Percentiles rank a stretch among this genome's conserved stretches.
Evolutionary conservation across 1,140 invertebrate genomes (phyloP).

Genomic region (Pristionchus pacificus): DNA sequence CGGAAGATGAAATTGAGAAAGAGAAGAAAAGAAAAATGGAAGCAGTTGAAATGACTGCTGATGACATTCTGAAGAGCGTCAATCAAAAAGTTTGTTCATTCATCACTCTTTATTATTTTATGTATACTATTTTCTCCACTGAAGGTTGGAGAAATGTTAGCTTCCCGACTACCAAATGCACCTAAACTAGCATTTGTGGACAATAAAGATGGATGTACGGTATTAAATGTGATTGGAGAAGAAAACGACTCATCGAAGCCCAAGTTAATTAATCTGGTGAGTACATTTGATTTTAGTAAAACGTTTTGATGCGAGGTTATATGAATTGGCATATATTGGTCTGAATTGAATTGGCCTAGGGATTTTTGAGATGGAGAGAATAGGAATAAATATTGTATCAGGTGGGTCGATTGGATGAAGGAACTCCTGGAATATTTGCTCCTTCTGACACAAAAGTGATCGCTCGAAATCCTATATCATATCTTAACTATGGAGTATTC

Average conservation of each 20-base stretch:
- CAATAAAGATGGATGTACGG: slow-evolving; percentile 23
- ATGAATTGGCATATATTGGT: too few species aligned
- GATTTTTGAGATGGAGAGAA: too few species aligned
- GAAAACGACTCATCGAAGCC: not conserved
- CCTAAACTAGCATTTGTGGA: slow-evolving; percentile 17
- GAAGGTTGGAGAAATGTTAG: slow-evolving; percentile 11
- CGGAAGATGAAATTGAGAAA: slow-evolving; percentile 2
- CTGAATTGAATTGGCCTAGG: not conserved
- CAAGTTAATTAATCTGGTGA: too few species aligned
- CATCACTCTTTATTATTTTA: not conserved
- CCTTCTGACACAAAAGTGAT: not conserved
- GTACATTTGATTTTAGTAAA: too few species aligned
- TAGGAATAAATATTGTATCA: not conserved
- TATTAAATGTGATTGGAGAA: slow-evolving; percentile 26
- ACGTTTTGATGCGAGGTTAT: too few species aligned
- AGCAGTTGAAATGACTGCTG: slow-evolving; percentile 16
- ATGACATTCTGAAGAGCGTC: slow-evolving; percentile 21
- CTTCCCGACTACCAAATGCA: not conserved
- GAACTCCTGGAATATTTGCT: slow-evolving; percentile 25
- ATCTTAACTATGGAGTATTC: slow-evolving; percentile 83
- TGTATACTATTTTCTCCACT: too few species aligned
- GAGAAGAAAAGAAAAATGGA: slow-evolving; percentile 9
- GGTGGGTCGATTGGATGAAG: slow-evolving; percentile 26
- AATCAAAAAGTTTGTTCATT: slow-evolving; percentile 5
- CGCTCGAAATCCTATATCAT: slow-evolving; percentile 12